Base-by-base conservation (phyloP, 2,113 vertebrate species). In the Malurus alboscapulatus region DNA sequence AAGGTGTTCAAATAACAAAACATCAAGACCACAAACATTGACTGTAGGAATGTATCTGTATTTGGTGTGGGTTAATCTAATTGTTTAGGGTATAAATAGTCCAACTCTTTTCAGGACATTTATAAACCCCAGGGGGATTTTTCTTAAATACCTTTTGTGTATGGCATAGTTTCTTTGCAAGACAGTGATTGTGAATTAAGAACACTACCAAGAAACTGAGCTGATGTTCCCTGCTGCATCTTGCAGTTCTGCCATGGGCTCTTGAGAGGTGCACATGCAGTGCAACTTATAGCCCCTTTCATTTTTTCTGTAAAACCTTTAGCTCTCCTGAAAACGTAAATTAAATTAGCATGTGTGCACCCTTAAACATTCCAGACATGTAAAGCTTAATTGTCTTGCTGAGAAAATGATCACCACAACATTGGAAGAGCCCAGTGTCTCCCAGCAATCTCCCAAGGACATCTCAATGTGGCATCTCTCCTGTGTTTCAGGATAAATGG, bases 401-500 rank as follows among this genome's bases (percentile, higher is more conserved):
- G 82, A 83, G 80, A 94, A 96, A 93, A 83, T 91, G 71, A 92
- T 96, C 81, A 79, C 9, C 32, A 79, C 85, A 87, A 61, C 81
- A 92, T 81, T 93, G 55, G 94, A 94, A 94, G 90, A 94, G 50
- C 57, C 44, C 40, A 53, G 45, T 89, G 88, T 96, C 87, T 97
- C 80, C 76, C 81, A 92, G 84, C 89, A 81, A 57, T 84, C 93
- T 97, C 86, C 73, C 81, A 95, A 92, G 93, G 90, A 92, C 82
- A 66, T 88, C 72, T 95, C 50, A 77, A 62, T 92, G 83, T 95
- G 80, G 69, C 87, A 38, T 83, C 38, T 38, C 38, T 38, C 38
- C 38, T 38, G 38, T 38, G 38, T 97, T 97, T 93, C 66, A 89
- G 73, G 50, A 93, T 84, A 95, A 97, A 97, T 96, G 88, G 89